These are phyloP conservation scores for Apolygus lucorum DNA, from an alignment of 1,140 invertebrate genomes.

Conservation along the genomic window DNA sequence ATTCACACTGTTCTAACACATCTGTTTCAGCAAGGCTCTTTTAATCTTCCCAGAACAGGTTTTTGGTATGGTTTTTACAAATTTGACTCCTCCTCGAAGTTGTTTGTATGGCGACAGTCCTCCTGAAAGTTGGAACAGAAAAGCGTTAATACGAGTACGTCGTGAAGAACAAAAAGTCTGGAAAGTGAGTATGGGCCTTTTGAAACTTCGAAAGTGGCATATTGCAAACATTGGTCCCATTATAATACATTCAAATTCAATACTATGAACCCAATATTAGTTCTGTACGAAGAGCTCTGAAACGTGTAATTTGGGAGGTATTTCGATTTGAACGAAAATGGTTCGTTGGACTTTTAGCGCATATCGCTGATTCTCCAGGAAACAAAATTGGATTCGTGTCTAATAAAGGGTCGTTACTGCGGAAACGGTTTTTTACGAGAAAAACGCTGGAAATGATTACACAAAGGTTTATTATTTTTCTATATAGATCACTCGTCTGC, in stretches of 20 bases:
- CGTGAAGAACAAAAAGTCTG: not conserved
- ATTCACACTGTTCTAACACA: too few species aligned
- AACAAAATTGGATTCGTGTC: too few species aligned
- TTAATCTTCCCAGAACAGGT: slow-evolving; percentile 4
- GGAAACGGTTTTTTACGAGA: too few species aligned
- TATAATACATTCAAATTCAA: not conserved
- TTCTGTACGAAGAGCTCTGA: not conserved
- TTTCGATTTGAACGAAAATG: too few species aligned
- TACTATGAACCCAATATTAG: not conserved
- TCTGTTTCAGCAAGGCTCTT: not conserved
- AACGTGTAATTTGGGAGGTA: too few species aligned
- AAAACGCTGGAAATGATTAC: too few species aligned
- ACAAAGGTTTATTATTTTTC: too few species aligned
- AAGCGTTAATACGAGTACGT: not conserved
- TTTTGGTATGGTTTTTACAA: slow-evolving; percentile 18
- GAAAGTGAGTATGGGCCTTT: not conserved
- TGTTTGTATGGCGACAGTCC: slow-evolving; percentile 17
- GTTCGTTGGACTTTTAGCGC: too few species aligned
- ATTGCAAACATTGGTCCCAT: not conserved
- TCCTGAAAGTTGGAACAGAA: slow-evolving; percentile 9
- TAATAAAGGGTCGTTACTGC: too few species aligned
- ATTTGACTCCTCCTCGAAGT: slow-evolving; percentile 19
- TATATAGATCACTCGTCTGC: too few species aligned
- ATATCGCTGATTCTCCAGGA: too few species aligned
- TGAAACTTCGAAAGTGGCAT: not conserved